Evolutionary conservation across 2,888 invertebrate species (phyloP), one percentile per base, ranked within the genome.

Genomic region (Drosophila sordidula): DNA sequence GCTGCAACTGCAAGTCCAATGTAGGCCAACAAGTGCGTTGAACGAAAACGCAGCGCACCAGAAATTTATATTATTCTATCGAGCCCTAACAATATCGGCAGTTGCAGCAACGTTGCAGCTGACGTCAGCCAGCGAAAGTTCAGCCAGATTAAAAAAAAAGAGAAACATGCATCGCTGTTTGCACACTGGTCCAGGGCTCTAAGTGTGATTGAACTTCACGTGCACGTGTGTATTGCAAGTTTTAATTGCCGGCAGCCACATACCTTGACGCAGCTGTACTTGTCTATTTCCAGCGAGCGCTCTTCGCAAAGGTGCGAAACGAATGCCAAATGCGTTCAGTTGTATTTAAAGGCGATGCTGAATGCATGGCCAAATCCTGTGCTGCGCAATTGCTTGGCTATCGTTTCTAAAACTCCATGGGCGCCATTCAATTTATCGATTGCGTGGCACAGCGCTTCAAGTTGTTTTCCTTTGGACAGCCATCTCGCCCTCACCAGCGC

Each of bases 21-120:
- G 85, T 90, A 90, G 89, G 89, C 90, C 89, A 90, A 76, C 85
- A 87, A 90, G 90, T 90, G 77, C 90, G 81, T 89, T 90, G 90
- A 90, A 90, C 89, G 87, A 78, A 73, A 69, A 72, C 65, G 69
- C 56, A 70, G 50, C 58, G 58, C 55, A 64, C 56, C 57, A 51
- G 47, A 54, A 70, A 55, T 42, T 36, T 56, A 34, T 57, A 58
- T 58, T 55, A 47, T 58, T 41, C 39, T 49, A 42, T 39, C 42
- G 64, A 55, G 42, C 44, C 6, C 26, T 29, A 0, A 29, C 26
- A 6, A 32, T 46, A 36, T 45, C 18, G 11, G n/a, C n/a, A n/a
- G n/a, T 29, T 59, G 25, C 55, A 36, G 29, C 22, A 45, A 36
- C 45, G 49, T n/a, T n/a, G n/a, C n/a, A n/a, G 49, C 51, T 70